These are phyloP conservation scores for Drosophila phalerata DNA, from an alignment of 2,888 invertebrate species.

Conservation along the genomic window DNA sequence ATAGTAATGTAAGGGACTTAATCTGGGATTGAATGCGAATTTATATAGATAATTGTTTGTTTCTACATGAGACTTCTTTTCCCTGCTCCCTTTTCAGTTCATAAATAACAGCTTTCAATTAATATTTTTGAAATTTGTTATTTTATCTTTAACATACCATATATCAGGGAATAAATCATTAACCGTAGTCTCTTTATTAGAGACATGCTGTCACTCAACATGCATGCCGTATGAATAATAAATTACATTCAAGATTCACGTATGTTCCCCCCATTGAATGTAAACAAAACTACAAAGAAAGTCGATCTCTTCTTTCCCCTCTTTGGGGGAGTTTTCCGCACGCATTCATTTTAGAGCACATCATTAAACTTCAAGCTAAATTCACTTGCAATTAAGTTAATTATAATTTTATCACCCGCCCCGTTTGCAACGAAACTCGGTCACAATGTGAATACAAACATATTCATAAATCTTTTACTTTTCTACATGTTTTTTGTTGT, in stretches of 20 bases:
- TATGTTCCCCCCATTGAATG: constrained; percentile 2
- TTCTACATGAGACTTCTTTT: too few relatives aligned
- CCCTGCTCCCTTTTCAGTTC: not conserved
- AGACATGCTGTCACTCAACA: constrained; percentile 21
- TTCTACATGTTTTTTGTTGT: constrained; percentile 12
- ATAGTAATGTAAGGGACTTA: too few relatives aligned
- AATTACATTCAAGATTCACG: constrained; percentile 36
- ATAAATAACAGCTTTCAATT: not conserved
- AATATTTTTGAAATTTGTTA: not conserved
- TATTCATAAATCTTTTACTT: constrained; percentile 46
- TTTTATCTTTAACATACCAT: not conserved
- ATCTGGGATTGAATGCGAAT: too few relatives aligned
- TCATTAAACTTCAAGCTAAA: constrained; percentile 73
- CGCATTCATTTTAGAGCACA: constrained; percentile 51
- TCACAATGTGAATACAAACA: constrained; percentile 47
- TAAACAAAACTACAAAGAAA: constrained; percentile 51
- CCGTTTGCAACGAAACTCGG: constrained; percentile 57
- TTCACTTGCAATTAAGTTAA: constrained; percentile 78
- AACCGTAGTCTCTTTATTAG: constrained; percentile 26
- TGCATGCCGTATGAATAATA: constrained; percentile 28
- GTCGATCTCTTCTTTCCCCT: constrained; percentile 3
- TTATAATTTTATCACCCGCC: constrained; percentile 73
- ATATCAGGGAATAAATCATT: constrained; percentile 18
- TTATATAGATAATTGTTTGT: not conserved
- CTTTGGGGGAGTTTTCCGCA: constrained; percentile 34